These are phyloP conservation scores for Drosophila mettleri DNA, from an alignment of 2,888 invertebrate species.

Conservation along the genomic window DNA sequence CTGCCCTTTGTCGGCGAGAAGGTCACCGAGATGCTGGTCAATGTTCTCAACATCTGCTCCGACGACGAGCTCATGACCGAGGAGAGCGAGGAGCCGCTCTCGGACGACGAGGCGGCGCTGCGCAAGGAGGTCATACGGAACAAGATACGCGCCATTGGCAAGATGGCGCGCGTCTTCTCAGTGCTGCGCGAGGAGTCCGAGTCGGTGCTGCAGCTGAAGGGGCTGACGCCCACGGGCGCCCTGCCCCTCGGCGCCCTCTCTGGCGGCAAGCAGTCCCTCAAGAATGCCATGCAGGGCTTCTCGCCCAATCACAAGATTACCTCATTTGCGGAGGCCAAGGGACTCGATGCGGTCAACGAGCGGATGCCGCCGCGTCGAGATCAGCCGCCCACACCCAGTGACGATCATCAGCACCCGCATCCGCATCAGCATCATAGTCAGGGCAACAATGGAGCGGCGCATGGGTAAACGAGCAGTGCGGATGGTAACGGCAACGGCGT, in stretches of 20 bases:
- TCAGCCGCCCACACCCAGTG: constrained; percentile 90
- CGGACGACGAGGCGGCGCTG: constrained; percentile 93
- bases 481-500: constrained; percentile 19
- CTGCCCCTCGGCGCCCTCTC: constrained; percentile 98
- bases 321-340: constrained; percentile 99
- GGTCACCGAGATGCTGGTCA: constrained; percentile 99
- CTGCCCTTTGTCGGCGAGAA: constrained; percentile 99
- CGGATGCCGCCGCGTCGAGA: constrained; percentile 92
- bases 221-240: constrained; percentile 98
- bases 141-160: constrained; percentile 99
- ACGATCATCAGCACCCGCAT: constrained; percentile 71
- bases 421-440: constrained; percentile 60
- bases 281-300: constrained; percentile 97
- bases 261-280: constrained; percentile 97
- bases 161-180: constrained; percentile 99
- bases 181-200: constrained; percentile 99
- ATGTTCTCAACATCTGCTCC: constrained; percentile 99
- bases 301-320: constrained; percentile 99
- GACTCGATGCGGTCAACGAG: constrained; percentile 99
- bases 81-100: constrained; percentile 90
- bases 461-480: constrained; percentile 70
- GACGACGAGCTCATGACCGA: constrained; percentile 99
- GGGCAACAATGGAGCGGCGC: constrained; percentile 71
- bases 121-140: constrained; percentile 99
- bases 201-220: constrained; percentile 98